Evolutionary conservation across 2,113 vertebrate genomes (phyloP).

Genomic region (Vulpes ferrilata): DNA sequence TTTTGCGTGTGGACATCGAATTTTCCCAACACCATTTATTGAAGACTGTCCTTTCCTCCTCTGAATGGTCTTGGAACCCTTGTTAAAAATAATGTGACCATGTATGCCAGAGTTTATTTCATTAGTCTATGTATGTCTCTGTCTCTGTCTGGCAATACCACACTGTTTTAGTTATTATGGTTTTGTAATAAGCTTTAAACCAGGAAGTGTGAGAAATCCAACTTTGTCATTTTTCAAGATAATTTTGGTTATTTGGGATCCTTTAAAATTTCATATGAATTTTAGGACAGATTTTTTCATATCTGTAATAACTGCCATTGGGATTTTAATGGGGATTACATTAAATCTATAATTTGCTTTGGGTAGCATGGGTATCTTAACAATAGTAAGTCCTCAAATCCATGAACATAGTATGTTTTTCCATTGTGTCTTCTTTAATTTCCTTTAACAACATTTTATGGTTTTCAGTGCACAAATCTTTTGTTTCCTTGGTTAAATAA

Average conservation of each 20-base stretch:
- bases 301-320: background rate
- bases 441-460: background rate
- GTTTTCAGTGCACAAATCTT: background rate
- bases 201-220: background rate
- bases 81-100: background rate
- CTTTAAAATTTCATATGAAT: background rate
- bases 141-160: background rate
- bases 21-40: too few species aligned
- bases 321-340: background rate
- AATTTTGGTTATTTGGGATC: background rate
- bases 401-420: background rate
- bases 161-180: background rate
- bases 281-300: background rate
- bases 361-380: background rate
- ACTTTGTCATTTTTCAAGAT: background rate
- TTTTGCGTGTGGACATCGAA: too few species aligned
- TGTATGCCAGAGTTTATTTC: background rate
- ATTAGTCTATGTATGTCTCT: background rate
- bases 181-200: slow-evolving; percentile 2
- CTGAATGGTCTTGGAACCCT: background rate
- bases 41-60: too few species aligned
- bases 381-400: background rate
- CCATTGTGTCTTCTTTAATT: slow-evolving; percentile 7
- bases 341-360: background rate
- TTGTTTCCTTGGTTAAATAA: background rate